Base-by-base conservation (phyloP, 2,888 invertebrate species). In the Lasioglossum lativentre region DNA sequence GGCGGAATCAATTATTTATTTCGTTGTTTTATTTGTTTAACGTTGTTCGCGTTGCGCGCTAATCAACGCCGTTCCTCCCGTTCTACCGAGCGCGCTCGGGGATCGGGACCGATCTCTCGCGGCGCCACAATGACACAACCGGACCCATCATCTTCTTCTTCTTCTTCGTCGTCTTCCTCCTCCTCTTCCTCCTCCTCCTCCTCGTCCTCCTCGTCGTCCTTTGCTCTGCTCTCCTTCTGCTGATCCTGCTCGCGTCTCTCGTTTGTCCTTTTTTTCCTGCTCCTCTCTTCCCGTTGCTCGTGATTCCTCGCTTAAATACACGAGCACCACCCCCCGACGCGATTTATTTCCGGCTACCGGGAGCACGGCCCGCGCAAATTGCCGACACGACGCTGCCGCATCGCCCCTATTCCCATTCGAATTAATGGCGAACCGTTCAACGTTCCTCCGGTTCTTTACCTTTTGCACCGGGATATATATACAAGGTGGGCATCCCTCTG, bases 1-100 rank as follows among this genome's bases (percentile, higher is more conserved):
- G 93, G 94, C 93, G 86, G 93, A 94, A 94, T 95, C 95, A 95
- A 95, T 95, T 95, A 95, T 95, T 94, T 94, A 94, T 94, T 94
- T 94, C 93, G 92, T 94, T 89, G 92, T 94, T 94, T 94, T 94
- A 93, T 95, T 95, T 94, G 93, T 90, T 92, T 91, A 92, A 87
- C 80, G 91, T 68, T 88, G 68, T 70, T 90, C 89, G 89, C 85
- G 88, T 56, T 52, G 38, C 83, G 92, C 91, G 90, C 91, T 93
- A 92, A 93, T 93, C 92, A 93, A 91, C 91, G 89, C 90, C 38
- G 68, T 40, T 42, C 40, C 73, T 23, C 30, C 23, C 23, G 66
- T 66, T 23, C 66, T 16, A 10, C 34, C n/a, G 74, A 74, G 68
- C 68, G 12, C 14, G 12, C 30, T 16, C n/a, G n/a, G 56, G 63